Evolutionary conservation across 2,113 vertebrate genomes (phyloP).

Genomic region (Echinops telfairi): DNA sequence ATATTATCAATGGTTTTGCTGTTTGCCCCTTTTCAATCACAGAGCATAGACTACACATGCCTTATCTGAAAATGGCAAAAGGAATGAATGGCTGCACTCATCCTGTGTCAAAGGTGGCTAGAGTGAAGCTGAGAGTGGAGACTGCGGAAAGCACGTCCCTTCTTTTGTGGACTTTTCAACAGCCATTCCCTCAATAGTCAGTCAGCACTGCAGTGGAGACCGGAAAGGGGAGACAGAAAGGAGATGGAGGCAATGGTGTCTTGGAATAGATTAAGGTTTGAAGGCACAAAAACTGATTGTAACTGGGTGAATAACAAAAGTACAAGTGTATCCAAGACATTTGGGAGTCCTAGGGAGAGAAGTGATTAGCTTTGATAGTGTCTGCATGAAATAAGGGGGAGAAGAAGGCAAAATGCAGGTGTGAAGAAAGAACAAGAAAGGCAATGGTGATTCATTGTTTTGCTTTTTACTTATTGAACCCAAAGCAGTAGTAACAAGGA

Average conservation of each 20-base stretch:
- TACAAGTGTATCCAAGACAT: not conserved
- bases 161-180: not conserved
- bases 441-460: not conserved
- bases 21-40: not conserved
- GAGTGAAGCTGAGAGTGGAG: not conserved
- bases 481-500: not conserved
- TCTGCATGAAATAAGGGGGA: not conserved
- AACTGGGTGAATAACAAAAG: not conserved
- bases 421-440: not conserved
- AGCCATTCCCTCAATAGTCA: not conserved
- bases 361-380: rapidly evolving
- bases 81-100: not conserved
- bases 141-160: conserved; percentile 35
- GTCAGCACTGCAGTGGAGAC: not conserved
- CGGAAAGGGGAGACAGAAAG: not conserved
- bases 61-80: not conserved
- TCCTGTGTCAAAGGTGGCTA: not conserved
- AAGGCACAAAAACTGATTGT: not conserved
- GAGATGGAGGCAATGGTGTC: not conserved
- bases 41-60: not conserved
- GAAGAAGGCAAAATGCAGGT: not conserved
- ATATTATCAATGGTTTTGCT: not conserved
- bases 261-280: not conserved
- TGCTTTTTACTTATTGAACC: not conserved
- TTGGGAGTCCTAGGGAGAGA: not conserved